Conservation (phyloP, 2,888 invertebrate genomes). For the Drosophila sordidula region DNA sequence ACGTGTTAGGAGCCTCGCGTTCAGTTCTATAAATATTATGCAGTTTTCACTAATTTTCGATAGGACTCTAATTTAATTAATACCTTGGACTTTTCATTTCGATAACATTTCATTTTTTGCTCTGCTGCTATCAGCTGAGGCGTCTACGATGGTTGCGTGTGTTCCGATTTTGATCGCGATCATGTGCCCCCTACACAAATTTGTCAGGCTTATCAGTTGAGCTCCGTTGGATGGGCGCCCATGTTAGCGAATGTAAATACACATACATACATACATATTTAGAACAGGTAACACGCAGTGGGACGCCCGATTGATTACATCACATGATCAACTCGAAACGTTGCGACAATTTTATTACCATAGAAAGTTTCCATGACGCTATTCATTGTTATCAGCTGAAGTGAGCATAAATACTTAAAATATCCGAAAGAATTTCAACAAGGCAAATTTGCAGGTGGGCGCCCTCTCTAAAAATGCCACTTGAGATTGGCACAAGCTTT, state of each 20-base stretch:
- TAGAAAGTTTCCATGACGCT: slow-evolving; percentile 64
- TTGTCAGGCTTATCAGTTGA: slow-evolving; percentile 75
- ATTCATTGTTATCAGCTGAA: slow-evolving; percentile 44
- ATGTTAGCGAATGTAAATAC: slow-evolving; percentile 19
- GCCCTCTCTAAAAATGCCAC: slow-evolving; percentile 25
- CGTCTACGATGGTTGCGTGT: slow-evolving; percentile 17
- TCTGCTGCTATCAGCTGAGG: slow-evolving; percentile 22
- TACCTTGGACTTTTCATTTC: slow-evolving; percentile 21
- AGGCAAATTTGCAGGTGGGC: slow-evolving; percentile 23
- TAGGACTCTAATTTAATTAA: slow-evolving; percentile 35
- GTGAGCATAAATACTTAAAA: slow-evolving; percentile 42
- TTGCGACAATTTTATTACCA: slow-evolving; percentile 27
- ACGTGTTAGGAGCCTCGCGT: slow-evolving; percentile 2
- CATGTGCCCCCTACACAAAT: slow-evolving; percentile 69
- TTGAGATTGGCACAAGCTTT: slow-evolving; percentile 36
- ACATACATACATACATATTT: background rate
- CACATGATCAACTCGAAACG: slow-evolving; percentile 41
- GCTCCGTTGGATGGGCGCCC: slow-evolving; percentile 26
- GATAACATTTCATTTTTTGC: background rate
- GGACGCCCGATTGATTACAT: slow-evolving; percentile 28
- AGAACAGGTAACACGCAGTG: slow-evolving; percentile 8
- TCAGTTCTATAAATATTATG: slow-evolving; percentile 22
- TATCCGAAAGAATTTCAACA: slow-evolving; percentile 16
- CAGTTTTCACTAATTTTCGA: slow-evolving; percentile 13
- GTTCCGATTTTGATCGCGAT: slow-evolving; percentile 54